Conservation (phyloP, 1,140 invertebrate genomes). For the Drosophila littoralis region DNA sequence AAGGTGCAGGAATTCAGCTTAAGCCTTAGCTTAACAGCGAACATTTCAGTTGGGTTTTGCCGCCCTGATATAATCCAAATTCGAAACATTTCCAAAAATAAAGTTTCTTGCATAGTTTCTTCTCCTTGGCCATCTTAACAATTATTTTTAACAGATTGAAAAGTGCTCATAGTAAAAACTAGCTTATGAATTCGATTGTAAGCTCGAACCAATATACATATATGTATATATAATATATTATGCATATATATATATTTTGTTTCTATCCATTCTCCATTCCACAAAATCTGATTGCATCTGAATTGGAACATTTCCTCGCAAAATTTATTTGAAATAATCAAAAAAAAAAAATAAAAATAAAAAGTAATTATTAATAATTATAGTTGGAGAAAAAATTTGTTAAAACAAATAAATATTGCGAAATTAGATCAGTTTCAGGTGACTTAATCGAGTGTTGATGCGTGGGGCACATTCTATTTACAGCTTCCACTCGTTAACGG, state of each 20-base stretch:
- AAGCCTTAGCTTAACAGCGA: too few relatives aligned
- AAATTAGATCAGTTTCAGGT: constrained; percentile 46
- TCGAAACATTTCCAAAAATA: too few relatives aligned
- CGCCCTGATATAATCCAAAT: too few relatives aligned
- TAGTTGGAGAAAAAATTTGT: constrained; percentile 28
- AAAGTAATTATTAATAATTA: constrained; percentile 22
- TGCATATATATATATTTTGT: not conserved
- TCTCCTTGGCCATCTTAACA: too few relatives aligned
- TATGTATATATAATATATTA: too few relatives aligned
- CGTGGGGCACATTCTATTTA: constrained; percentile 52
- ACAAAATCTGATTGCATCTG: not conserved
- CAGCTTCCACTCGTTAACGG: constrained; percentile 27
- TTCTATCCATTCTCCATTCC: not conserved
- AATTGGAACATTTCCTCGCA: constrained; percentile 45
- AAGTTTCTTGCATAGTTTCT: too few relatives aligned
- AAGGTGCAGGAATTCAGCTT: too few relatives aligned
- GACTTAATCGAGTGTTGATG: constrained; percentile 49
- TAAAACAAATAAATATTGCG: constrained; percentile 61
- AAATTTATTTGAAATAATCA: constrained; percentile 43
- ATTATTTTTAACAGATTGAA: too few relatives aligned
- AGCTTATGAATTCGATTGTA: not conserved
- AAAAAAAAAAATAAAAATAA: constrained; percentile 13
- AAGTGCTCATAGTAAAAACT: not conserved
- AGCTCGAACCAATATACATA: too few relatives aligned
- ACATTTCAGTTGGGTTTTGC: too few relatives aligned